Base-by-base conservation (phyloP, 2,888 invertebrate species). In the Noctua pronuba region DNA sequence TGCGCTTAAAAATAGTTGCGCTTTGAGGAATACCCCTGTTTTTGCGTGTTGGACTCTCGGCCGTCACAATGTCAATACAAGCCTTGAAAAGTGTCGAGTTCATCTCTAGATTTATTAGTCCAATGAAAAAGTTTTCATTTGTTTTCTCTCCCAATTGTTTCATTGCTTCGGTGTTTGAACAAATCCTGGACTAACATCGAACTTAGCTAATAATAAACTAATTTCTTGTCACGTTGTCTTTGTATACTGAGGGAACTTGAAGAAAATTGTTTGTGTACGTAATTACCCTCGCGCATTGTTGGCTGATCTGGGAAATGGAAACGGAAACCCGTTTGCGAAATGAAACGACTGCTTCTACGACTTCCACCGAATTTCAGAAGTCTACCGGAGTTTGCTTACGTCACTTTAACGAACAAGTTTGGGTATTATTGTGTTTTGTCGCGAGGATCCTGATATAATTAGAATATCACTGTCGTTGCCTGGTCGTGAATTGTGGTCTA, bases 241-340 rank as follows among this genome's bases (percentile, higher is more conserved):
- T 87, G 83, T 79, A 73, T 87, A 88, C 84, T 86, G 86, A 82
- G 75, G 77, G 80, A 89, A 88, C 84, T 86, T 84, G 84, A 84
- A 88, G 82, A 86, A 92, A 93, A 91, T 93, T 92, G 92, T 93
- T 93, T 92, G 92, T 91, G 88, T 91, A 91, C 89, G 88, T 93
- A 93, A 94, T 92, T 92, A 93, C 90, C 91, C 88, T 88, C 85
- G 90, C 91, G 91, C 89, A 91, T 92, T 93, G 92, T 91, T 89
- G 89, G 90, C 90, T 91, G 90, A 91, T 92, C 86, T 91, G 80
- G 89, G 90, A 89, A 91, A 92, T 89, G 90, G 85, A 87, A 91
- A 90, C 87, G 90, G 90, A 91, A 92, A 88, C 89, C 89, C 86
- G 88, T 90, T 92, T 87, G 86, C 88, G 89, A 87, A 89, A 88